These are phyloP conservation scores for Maconellicoccus hirsutus DNA, from an alignment of 1,140 invertebrate species.

Conservation along the genomic window DNA sequence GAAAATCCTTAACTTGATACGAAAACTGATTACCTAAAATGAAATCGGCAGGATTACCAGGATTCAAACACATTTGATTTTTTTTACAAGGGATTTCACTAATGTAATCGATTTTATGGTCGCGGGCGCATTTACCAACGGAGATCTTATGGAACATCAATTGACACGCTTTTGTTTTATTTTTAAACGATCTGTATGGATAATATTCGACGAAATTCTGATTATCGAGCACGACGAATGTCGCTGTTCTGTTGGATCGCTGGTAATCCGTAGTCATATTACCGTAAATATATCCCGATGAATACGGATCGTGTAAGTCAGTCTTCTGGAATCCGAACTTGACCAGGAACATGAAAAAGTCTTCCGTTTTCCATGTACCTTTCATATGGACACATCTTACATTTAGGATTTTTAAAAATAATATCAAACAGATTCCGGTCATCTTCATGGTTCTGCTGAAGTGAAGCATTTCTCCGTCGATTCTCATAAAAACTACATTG, in stretches of 20 bases:
- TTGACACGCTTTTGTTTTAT: conserved; percentile 58
- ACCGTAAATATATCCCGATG: conserved; percentile 88
- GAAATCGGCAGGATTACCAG: conserved; percentile 69
- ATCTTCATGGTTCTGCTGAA: background rate
- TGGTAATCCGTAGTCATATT: conserved; percentile 59
- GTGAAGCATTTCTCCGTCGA: background rate
- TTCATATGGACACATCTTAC: conserved; percentile 37
- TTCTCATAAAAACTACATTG: no score
- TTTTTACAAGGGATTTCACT: conserved; percentile 74
- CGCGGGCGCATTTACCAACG: conserved; percentile 74
- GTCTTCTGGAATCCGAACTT: conserved; percentile 97
- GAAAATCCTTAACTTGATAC: conserved; percentile 76
- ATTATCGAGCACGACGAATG: conserved; percentile 75
- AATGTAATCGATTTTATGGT: conserved; percentile 62
- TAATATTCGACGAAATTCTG: conserved; percentile 80
- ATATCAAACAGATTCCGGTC: background rate
- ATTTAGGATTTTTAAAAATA: background rate
- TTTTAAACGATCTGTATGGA: conserved; percentile 50
- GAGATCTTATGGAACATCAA: conserved; percentile 75
- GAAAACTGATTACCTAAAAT: conserved; percentile 84
- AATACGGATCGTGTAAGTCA: conserved; percentile 65
- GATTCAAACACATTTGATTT: conserved; percentile 68
- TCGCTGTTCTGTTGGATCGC: conserved; percentile 38
- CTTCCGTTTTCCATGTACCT: conserved; percentile 49
- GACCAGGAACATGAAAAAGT: conserved; percentile 82